Percentiles rank a stretch among this genome's conserved stretches.
Evolutionary conservation across 2,888 invertebrate genomes (phyloP).

Genomic region (Apomyelois bistriatella): DNA sequence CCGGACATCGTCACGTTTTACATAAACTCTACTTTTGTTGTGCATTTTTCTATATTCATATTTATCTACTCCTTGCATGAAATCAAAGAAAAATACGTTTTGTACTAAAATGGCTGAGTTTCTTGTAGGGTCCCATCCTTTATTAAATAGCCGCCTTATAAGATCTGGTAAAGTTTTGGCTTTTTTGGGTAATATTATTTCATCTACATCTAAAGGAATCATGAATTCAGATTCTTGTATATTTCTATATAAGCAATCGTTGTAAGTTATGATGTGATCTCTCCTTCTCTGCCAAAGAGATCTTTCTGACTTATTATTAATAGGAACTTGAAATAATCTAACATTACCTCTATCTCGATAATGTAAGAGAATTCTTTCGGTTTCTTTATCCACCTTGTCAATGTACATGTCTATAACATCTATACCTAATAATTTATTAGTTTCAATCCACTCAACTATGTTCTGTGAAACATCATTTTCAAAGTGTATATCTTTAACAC

Average conservation of each 20-base stretch:
- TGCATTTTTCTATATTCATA: conserved; percentile 36
- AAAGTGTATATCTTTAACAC: conserved; percentile 86
- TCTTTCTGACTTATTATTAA: conserved; percentile 62
- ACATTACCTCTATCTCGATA: conserved; percentile 75
- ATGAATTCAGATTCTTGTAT: conserved; percentile 82
- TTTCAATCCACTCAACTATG: conserved; percentile 86
- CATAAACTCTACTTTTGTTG: conserved; percentile 50
- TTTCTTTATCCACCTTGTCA: conserved; percentile 77
- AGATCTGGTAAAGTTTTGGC: conserved; percentile 80
- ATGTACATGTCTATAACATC: conserved; percentile 83
- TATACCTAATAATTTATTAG: conserved; percentile 83
- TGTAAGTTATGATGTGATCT: conserved; percentile 87
- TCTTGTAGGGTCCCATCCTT: conserved; percentile 65
- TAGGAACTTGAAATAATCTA: conserved; percentile 73
- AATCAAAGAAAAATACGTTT: conserved; percentile 85
- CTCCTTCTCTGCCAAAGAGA: conserved; percentile 83
- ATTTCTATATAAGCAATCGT: conserved; percentile 88
- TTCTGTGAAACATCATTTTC: conserved; percentile 80
- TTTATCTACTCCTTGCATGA: conserved; percentile 54
- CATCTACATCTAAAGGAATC: conserved; percentile 86
- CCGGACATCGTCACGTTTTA: conserved; percentile 67
- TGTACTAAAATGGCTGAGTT: conserved; percentile 82
- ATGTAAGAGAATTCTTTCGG: conserved; percentile 74
- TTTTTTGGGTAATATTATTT: conserved; percentile 84
- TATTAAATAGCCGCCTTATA: conserved; percentile 61